Percentiles rank a stretch among this genome's conserved stretches.
Evolutionary conservation across 2,888 invertebrate genomes (phyloP).

Genomic region (Clostera curtula): DNA sequence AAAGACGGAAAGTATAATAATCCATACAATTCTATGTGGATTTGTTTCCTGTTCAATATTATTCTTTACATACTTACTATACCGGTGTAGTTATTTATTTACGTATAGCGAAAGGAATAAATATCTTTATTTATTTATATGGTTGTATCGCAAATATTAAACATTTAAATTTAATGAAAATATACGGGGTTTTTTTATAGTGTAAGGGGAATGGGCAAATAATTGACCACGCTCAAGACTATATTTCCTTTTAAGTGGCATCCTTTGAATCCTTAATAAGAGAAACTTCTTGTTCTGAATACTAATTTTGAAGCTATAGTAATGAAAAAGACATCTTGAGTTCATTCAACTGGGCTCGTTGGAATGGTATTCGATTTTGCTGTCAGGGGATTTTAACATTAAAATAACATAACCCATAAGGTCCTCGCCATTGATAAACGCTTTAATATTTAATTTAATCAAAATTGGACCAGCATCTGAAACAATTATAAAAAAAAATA

Average conservation of each 20-base stretch:
- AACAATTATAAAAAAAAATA: no score
- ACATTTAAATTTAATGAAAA: no score
- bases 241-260: conserved; percentile 69
- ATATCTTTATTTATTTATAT: no score
- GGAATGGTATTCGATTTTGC: no score
- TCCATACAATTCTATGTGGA: background rate
- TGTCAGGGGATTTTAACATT: no score
- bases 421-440: no score
- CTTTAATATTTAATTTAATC: no score
- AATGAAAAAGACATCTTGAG: conserved; percentile 45
- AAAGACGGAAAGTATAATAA: no score
- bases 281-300: conserved; percentile 58
- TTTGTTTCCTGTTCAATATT: conserved; percentile 5
- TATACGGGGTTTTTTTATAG: no score
- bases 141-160: no score
- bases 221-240: conserved; percentile 31
- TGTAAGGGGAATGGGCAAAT: conserved; percentile 12
- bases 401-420: no score
- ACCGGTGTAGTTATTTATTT: conserved; percentile 7
- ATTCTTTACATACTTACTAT: conserved; percentile 9
- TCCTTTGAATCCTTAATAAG: conserved; percentile 69
- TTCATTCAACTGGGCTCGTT: conserved; percentile 55
- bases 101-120: conserved; percentile 45
- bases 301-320: conserved; percentile 46
- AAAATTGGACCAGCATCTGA: no score